Base-by-base conservation (phyloP, 1,140 invertebrate species). In the Bemisia tabaci region DNA sequence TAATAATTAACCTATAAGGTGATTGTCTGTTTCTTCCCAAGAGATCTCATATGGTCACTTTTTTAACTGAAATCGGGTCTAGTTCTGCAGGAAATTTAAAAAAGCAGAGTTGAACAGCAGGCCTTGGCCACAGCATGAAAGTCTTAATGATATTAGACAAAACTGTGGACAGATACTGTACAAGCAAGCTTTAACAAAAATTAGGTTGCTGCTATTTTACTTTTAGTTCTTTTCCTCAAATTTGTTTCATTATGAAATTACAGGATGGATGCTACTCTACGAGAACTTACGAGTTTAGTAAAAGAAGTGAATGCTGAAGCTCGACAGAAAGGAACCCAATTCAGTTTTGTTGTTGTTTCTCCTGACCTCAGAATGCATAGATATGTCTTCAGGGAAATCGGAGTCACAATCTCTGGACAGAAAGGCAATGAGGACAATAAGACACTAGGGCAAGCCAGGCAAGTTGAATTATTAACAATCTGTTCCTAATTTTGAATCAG, bases 221-320 rank as follows among this genome's bases (percentile, higher is more conserved):
- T 23, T 39, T 64, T 17, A 33, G 22, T 64, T 26, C 12, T 33
- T 22, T 23, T 27, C 5, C 39, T 11, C 17, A 23, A 65, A 59
- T 26, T 24, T 65, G 22, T 2, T 22, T 62, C 59, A 59, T 24
- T 60, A 69, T 68, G 65, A 65, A 73, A 69, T 67, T 72, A 60
- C 65, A 85, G 90, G 90, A 84, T 90, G 84, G 97, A 99, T 83
- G 97, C 97, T 23, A 97, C 94, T 1, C 80, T 99, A 12, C 86
- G 94, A 71, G 97, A 99, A 81, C 82, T 99, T 5, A 95, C 94
- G 5, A 88, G 89, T 60, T 80, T 99, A 11, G 94, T 99, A 0
- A 95, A 96, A 75, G 96, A 99, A 84, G 95, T 99, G 0, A 98
- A 98, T 79, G 92, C 93, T 27, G 97, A 99, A 76, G 91, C 96